Percentiles rank a stretch among this genome's conserved stretches.
Conservation (phyloP, 2,888 invertebrate species). For the Druceiella hillmani region DNA sequence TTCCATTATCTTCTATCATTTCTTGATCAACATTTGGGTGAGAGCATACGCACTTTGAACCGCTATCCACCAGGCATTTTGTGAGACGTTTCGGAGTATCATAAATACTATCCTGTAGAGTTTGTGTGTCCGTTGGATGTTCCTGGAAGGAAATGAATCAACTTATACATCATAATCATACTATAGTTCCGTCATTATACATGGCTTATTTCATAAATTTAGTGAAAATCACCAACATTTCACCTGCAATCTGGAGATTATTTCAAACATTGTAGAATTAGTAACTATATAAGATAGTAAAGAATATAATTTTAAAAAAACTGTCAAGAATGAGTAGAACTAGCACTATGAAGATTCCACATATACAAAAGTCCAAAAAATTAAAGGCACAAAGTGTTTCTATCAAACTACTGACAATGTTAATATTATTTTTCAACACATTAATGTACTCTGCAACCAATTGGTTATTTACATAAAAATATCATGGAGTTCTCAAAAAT, state of each 20-base stretch:
- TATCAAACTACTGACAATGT: too few species aligned
- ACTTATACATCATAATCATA: not conserved
- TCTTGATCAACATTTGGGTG: constrained; percentile 54
- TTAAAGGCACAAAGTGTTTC: too few species aligned
- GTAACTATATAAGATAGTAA: not conserved
- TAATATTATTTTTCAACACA: too few species aligned
- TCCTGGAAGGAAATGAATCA: constrained; percentile 34
- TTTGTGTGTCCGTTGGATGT: constrained; percentile 41
- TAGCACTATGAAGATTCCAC: too few species aligned
- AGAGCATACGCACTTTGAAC: constrained; percentile 53
- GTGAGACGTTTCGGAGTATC: constrained; percentile 70
- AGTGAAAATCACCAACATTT: not conserved
- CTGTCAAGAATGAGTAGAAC: too few species aligned
- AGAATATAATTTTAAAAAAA: not conserved
- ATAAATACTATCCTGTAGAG: constrained; percentile 63
- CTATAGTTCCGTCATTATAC: not conserved
- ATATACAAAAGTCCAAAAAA: too few species aligned
- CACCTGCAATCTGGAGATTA: not conserved
- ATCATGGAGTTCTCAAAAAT: too few species aligned
- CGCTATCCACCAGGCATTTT: constrained; percentile 56
- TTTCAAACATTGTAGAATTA: constrained; percentile 2
- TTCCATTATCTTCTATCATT: constrained; percentile 49
- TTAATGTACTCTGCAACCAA: too few species aligned
- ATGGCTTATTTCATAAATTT: not conserved
- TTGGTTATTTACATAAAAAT: too few species aligned